Conservation (phyloP, 2,888 invertebrate species). For the Scaptomyza cyrtandrae region DNA sequence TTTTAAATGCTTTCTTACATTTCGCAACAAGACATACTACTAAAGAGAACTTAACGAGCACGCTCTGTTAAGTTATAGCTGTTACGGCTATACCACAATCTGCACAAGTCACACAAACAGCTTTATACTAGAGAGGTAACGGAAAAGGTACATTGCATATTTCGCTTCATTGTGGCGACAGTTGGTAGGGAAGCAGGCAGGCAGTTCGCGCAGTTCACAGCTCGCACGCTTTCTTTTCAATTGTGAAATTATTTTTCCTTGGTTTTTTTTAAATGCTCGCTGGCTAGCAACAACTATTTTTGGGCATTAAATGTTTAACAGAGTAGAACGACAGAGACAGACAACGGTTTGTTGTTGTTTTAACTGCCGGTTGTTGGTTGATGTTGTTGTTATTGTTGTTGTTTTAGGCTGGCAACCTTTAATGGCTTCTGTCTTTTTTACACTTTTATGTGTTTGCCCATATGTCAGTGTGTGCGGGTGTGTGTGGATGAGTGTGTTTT, state of each 20-base stretch:
- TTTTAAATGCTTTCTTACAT: conserved; percentile 1
- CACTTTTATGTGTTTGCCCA: conserved; percentile 68
- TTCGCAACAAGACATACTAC: background rate
- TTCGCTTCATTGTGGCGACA: conserved; percentile 37
- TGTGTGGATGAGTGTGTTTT: conserved; percentile 43
- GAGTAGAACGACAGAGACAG: conserved; percentile 66
- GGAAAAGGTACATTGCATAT: conserved; percentile 29
- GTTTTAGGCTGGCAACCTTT: conserved; percentile 59
- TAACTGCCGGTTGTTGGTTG: conserved; percentile 8
- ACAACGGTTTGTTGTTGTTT: conserved; percentile 34
- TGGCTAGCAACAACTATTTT: conserved; percentile 49
- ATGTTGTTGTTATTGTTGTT: conserved; percentile 15
- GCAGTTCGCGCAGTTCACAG: conserved; percentile 25
- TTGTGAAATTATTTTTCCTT: conserved; percentile 49
- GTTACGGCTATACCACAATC: conserved; percentile 6
- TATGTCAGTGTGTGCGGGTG: conserved; percentile 25
- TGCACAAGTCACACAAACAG: conserved; percentile 6
- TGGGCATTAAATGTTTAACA: conserved; percentile 71
- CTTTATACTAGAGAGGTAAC: conserved; percentile 8
- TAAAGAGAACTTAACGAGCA: conserved; percentile 12
- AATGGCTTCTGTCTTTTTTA: conserved; percentile 75
- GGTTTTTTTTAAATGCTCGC: conserved; percentile 34
- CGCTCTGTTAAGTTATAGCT: conserved; percentile 29
- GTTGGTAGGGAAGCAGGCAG: conserved; percentile 26
- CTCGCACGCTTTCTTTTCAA: conserved; percentile 76